Evolutionary conservation across 2,113 vertebrate species (phyloP).

Genomic region (Micronycteris hirsuta): DNA sequence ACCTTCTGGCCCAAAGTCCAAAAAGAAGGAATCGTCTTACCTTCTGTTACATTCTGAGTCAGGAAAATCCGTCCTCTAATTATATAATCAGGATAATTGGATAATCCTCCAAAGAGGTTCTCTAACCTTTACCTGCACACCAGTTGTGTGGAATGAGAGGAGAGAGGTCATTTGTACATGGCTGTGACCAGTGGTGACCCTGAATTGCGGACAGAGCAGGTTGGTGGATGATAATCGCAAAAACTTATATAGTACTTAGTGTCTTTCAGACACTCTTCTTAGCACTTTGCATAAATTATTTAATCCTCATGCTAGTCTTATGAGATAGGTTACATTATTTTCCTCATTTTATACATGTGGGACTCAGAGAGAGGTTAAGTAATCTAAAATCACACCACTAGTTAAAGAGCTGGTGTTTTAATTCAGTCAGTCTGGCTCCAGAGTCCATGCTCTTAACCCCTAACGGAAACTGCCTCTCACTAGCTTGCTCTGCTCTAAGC

Average conservation of each 20-base stretch:
- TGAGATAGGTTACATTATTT: constrained; percentile 34
- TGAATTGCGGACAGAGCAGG: background rate
- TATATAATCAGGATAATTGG: background rate
- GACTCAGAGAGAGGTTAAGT: constrained; percentile 21
- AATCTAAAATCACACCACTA: background rate
- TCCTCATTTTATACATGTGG: constrained; percentile 37
- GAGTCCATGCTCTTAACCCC: background rate
- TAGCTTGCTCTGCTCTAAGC: constrained; percentile 5
- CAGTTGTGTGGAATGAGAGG: constrained; percentile 27
- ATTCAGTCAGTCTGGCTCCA: background rate
- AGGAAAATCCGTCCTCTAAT: constrained; percentile 27
- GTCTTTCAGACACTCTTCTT: constrained; percentile 14
- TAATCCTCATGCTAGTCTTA: constrained; percentile 27
- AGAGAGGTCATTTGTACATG: constrained; percentile 38
- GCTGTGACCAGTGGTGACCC: background rate
- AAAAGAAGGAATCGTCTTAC: constrained; percentile 44
- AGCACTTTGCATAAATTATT: background rate
- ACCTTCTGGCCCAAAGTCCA: constrained; percentile 18
- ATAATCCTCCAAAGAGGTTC: background rate
- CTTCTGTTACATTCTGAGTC: constrained; percentile 15
- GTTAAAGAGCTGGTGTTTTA: constrained; percentile 20
- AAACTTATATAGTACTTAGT: background rate
- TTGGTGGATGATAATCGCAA: constrained; percentile 8
- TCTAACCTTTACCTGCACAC: constrained; percentile 21
- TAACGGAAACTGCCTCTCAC: background rate